phyloP scores from a whole-genome alignment of 1,140 invertebrate genomes.

The Achroia grisella region DNA sequence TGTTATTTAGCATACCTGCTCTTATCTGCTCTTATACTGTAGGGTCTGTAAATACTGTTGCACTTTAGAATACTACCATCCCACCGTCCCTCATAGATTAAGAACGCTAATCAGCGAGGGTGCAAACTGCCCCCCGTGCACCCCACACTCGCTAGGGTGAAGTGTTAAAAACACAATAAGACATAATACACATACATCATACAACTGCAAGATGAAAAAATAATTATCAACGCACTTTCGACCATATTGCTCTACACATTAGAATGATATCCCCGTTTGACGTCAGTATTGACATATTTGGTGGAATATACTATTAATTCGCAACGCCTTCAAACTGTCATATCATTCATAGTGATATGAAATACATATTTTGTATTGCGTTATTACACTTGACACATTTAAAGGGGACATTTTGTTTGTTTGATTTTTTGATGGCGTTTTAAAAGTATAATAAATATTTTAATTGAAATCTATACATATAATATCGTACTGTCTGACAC shows the following conservation, averaged over 20 bases:
- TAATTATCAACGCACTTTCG: constrained; percentile 18
- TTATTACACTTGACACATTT: constrained; percentile 40
- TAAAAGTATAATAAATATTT: constrained; percentile 40
- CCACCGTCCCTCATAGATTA: constrained; percentile 60
- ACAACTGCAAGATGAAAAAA: constrained; percentile 3
- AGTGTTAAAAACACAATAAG: constrained; percentile 70
- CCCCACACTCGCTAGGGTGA: constrained; percentile 33
- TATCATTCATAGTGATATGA: constrained; percentile 64
- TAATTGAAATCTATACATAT: not conserved
- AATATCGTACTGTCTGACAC: no score
- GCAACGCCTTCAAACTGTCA: constrained; percentile 67
- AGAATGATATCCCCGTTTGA: not conserved
- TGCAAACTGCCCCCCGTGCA: constrained; percentile 50
- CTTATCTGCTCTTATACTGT: no score
- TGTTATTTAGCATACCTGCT: no score
- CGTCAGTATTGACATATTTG: constrained; percentile 21
- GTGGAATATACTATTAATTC: constrained; percentile 43
- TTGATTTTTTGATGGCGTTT: constrained; percentile 40
- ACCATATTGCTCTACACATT: not conserved
- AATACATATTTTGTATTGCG: constrained; percentile 67
- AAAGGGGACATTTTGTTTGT: constrained; percentile 34
- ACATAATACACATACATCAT: constrained; percentile 34
- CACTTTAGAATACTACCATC: not conserved
- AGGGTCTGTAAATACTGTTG: no score
- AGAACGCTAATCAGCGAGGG: constrained; percentile 68